These are phyloP conservation scores for Caloenas nicobarica DNA, from an alignment of 2,113 vertebrate genomes.

Conservation along the genomic window DNA sequence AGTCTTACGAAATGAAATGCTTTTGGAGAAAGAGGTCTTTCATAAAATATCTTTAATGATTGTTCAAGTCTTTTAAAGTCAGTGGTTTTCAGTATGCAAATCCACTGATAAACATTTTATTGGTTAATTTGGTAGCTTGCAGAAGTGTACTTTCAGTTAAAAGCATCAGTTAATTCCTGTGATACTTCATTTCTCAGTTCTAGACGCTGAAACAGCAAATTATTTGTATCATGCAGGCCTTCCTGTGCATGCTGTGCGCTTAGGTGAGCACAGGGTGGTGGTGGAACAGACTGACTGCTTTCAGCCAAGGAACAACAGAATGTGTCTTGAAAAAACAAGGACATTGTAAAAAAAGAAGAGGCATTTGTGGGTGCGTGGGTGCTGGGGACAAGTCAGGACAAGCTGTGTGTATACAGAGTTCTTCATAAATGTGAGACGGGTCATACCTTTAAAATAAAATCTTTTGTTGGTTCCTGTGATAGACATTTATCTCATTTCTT, in stretches of 20 bases:
- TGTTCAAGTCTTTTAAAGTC: neutral
- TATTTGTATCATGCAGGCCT: neutral
- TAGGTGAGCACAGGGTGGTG: neutral
- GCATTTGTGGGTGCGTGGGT: neutral
- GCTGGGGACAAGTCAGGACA: neutral
- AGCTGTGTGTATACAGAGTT: neutral
- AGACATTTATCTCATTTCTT: neutral
- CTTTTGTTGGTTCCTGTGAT: neutral
- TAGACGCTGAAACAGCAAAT: neutral
- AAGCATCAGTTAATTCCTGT: neutral
- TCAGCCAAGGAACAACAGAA: neutral
- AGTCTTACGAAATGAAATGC: neutral
- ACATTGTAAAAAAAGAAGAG: neutral
- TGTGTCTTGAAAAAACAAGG: neutral
- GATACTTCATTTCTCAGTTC: neutral
- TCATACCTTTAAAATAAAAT: neutral
- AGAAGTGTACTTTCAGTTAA: constrained; percentile 1
- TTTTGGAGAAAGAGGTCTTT: neutral
- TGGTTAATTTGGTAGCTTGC: neutral
- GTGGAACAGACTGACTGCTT: neutral
- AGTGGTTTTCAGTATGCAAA: neutral
- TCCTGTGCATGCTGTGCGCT: neutral
- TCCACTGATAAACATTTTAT: neutral
- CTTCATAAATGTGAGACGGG: neutral
- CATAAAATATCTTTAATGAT: neutral